phyloP scores from a whole-genome alignment of 2,797 vertebrate genomes.

The Graptemys geographica region DNA sequence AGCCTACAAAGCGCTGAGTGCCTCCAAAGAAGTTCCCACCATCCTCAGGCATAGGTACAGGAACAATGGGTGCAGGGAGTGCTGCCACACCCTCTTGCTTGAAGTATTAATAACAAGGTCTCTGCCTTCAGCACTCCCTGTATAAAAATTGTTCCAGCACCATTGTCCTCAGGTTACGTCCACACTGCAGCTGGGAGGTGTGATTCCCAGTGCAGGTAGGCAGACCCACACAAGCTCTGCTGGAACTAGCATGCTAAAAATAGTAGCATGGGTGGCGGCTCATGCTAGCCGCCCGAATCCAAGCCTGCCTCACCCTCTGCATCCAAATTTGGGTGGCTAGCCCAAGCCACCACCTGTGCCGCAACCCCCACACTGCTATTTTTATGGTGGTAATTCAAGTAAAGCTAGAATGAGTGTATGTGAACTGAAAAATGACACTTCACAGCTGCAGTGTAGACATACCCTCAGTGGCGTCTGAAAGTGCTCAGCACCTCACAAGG shows the following conservation, averaged over 20 bases:
- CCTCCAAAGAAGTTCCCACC: conserved; percentile 50
- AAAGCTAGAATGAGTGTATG: neutral
- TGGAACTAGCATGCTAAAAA: neutral
- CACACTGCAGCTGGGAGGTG: neutral
- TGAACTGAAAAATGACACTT: neutral
- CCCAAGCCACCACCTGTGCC: neutral
- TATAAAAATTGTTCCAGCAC: too few species aligned
- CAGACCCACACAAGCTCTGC: neutral
- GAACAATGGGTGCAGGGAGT: too few species aligned
- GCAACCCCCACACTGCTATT: neutral
- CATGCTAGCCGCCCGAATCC: neutral
- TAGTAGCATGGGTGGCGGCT: neutral
- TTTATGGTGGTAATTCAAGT: neutral
- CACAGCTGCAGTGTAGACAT: neutral
- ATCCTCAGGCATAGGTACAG: neutral
- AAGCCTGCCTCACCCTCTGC: neutral
- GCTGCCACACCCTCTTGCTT: too few species aligned
- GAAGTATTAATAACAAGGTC: too few species aligned
- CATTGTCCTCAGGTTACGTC: neutral
- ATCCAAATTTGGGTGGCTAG: too few species aligned
- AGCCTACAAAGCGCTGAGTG: conserved; percentile 62
- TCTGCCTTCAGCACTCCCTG: too few species aligned
- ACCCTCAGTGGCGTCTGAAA: conserved; percentile 9
- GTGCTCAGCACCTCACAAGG: neutral
- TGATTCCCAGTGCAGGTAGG: neutral